A percentile compares a stretch with the other conserved stretches of the same genome.
These are phyloP conservation scores for Apodemia mormo DNA, from an alignment of 2,888 invertebrate species.

Conservation along the genomic window DNA sequence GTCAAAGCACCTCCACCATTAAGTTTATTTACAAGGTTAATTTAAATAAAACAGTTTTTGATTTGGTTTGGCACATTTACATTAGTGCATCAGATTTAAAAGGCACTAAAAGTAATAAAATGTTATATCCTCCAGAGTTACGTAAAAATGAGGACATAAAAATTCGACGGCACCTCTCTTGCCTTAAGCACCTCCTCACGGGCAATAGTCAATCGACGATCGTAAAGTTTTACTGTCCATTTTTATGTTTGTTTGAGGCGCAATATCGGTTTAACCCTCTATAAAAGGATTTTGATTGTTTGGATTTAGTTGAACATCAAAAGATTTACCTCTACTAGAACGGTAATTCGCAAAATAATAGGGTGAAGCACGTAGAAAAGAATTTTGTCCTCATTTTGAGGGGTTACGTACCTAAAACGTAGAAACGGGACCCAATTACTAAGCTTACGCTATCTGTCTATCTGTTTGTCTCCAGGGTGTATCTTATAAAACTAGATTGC, in stretches of 20 bases:
- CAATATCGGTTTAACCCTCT: slow-evolving; percentile 67
- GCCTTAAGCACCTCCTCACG: not conserved
- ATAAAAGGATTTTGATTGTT: slow-evolving; percentile 60
- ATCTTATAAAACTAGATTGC: too few species aligned
- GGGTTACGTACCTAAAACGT: too few species aligned
- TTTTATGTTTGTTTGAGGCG: slow-evolving; percentile 77
- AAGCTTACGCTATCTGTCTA: too few species aligned
- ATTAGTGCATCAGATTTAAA: slow-evolving; percentile 32
- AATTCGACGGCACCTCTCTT: slow-evolving; percentile 22
- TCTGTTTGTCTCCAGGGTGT: too few species aligned
- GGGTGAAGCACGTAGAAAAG: too few species aligned
- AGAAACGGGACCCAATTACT: too few species aligned
- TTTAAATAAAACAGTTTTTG: slow-evolving; percentile 1
- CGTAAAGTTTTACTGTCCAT: slow-evolving; percentile 73
- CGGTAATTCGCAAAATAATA: not conserved
- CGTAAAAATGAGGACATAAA: slow-evolving; percentile 38
- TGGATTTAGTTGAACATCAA: slow-evolving; percentile 28
- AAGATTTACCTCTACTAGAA: not conserved
- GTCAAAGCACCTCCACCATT: too few species aligned
- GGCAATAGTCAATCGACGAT: slow-evolving; percentile 45
- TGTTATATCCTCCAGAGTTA: slow-evolving; percentile 37
- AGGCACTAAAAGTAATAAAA: slow-evolving; percentile 38
- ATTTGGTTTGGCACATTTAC: slow-evolving; percentile 28
- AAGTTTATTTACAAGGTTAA: not conserved
- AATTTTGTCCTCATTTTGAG: too few species aligned